Conservation (phyloP, 1,140 invertebrate genomes). For the Pogonomyrmex barbatus region DNA sequence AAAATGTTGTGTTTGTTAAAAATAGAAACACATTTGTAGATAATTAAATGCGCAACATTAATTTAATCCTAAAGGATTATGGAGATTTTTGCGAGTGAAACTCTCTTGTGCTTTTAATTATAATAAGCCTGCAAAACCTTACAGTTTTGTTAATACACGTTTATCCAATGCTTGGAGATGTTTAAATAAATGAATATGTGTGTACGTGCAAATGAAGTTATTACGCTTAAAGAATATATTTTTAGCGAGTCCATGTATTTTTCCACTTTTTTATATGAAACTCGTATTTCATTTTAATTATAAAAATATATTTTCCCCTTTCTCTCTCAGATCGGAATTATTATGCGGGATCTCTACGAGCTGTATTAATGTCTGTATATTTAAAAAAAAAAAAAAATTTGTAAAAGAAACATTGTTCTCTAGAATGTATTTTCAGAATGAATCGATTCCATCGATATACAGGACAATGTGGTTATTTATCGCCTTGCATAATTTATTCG, state of each 20-base stretch:
- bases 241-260: constrained; percentile 7
- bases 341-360: not conserved
- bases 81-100: not conserved
- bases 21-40: not conserved
- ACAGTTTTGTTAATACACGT: constrained; percentile 5
- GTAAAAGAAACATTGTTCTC: not conserved
- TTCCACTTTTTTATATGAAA: not conserved
- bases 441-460: not conserved
- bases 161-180: constrained; percentile 3
- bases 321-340: not conserved
- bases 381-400: not conserved
- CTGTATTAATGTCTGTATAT: constrained; percentile 1
- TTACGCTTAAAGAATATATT: constrained; percentile 14
- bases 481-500: not conserved
- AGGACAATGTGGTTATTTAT: not conserved
- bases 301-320: constrained; percentile 10
- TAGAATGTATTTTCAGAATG: not conserved
- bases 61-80: no score
- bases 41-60: not conserved
- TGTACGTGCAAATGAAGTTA: constrained; percentile 11
- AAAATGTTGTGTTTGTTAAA: not conserved
- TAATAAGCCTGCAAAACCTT: not conserved
- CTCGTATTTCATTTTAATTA: constrained; percentile 18
- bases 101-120: constrained; percentile 18
- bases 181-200: constrained; percentile 24